Evolutionary conservation across 2,888 invertebrate genomes (phyloP).

Genomic region (Electrophaes corylata): DNA sequence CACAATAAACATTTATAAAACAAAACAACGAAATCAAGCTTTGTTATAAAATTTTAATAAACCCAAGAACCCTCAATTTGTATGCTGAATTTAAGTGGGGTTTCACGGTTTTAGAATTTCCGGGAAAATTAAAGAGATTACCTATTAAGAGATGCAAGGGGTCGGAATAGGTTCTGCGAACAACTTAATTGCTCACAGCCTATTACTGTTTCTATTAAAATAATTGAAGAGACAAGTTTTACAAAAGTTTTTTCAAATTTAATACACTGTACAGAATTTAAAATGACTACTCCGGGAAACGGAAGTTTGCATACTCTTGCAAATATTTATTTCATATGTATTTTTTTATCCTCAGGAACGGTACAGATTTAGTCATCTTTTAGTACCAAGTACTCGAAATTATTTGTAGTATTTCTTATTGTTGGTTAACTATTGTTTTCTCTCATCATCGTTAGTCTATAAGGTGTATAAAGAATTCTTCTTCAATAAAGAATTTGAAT

Average conservation of each 20-base stretch:
- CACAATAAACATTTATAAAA: conserved; percentile 16
- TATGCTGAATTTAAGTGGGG: conserved; percentile 35
- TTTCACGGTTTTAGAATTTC: conserved; percentile 26
- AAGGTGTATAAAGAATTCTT: too few relatives aligned
- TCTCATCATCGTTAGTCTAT: too few relatives aligned
- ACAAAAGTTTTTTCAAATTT: background rate
- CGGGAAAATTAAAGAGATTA: conserved; percentile 35
- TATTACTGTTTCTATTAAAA: background rate
- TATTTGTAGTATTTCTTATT: too few relatives aligned
- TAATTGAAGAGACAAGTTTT: background rate
- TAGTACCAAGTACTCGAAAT: too few relatives aligned
- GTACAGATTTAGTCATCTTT: too few relatives aligned
- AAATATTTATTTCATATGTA: too few relatives aligned
- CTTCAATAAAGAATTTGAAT: too few relatives aligned
- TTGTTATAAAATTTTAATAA: conserved; percentile 37
- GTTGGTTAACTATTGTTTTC: too few relatives aligned
- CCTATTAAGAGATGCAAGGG: conserved; percentile 32
- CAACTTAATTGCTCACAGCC: conserved; percentile 24
- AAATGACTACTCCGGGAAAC: too few relatives aligned
- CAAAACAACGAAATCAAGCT: conserved; percentile 30
- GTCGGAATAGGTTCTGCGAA: conserved; percentile 19
- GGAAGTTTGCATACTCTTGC: too few relatives aligned
- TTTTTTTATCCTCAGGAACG: too few relatives aligned
- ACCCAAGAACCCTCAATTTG: conserved; percentile 35
- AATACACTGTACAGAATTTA: too few relatives aligned